Conservation (phyloP, 2,113 vertebrate species). For the Misgurnus anguillicaudatus region DNA sequence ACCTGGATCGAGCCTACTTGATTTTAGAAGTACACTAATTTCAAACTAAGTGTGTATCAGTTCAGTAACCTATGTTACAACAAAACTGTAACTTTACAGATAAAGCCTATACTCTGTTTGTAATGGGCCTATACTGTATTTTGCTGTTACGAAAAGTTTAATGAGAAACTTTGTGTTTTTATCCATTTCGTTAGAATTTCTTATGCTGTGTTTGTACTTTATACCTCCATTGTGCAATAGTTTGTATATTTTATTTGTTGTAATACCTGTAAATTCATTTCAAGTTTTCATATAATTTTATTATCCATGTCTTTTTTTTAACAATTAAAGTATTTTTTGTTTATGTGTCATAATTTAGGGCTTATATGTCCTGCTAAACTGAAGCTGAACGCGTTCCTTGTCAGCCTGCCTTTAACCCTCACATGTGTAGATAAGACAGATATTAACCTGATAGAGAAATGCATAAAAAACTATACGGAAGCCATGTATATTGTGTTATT, state of each 20-base stretch:
- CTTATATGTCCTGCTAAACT: constrained; percentile 19
- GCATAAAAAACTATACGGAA: constrained; percentile 67
- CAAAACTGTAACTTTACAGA: background rate
- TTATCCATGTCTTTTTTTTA: constrained; percentile 35
- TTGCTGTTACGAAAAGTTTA: background rate
- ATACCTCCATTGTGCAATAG: constrained; percentile 76
- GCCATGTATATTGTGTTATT: constrained; percentile 73
- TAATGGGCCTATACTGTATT: background rate
- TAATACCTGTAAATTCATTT: constrained; percentile 59
- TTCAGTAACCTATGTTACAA: background rate
- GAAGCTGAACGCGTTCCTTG: constrained; percentile 39
- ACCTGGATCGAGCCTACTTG: background rate
- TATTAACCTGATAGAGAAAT: constrained; percentile 66
- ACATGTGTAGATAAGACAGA: constrained; percentile 52
- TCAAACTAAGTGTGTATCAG: background rate
- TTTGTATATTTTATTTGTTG: constrained; percentile 62
- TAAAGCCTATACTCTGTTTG: background rate
- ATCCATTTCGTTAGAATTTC: background rate
- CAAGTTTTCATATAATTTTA: constrained; percentile 50
- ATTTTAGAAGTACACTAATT: constrained; percentile 11
- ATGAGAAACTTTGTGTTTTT: background rate
- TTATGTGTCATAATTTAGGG: constrained; percentile 26
- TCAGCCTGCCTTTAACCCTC: constrained; percentile 51
- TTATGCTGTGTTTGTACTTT: constrained; percentile 56
- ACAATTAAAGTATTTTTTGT: constrained; percentile 52